Base-by-base conservation (phyloP, 2,888 invertebrate species). In the Bembecia ichneumoniformis region DNA sequence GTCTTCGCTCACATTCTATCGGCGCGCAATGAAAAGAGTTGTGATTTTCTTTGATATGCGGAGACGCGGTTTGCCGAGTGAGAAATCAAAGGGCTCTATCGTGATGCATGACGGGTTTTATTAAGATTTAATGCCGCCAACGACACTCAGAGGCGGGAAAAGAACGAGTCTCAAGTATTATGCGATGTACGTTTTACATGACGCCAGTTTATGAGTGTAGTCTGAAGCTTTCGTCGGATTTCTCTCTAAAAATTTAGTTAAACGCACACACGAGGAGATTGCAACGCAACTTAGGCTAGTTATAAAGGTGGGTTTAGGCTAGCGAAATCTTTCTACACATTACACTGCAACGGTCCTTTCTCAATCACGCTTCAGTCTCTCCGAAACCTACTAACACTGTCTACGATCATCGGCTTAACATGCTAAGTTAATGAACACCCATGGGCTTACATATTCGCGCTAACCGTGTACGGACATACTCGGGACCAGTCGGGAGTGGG, bases 1-100 rank as follows among this genome's bases (percentile, higher is more conserved):
- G 73, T 73, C 68, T 80, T 76, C 77, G 77, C 76, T 76, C 71
- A 77, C 81, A 80, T 84, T 84, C 78, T 84, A 86, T 87, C 83
- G 84, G 80, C 75, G 79, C 72, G 78, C 86, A 84, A 82, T 86
- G 82, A 86, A 87, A 86, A 87, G 86, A 87, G 86, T 87, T 87
- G 80, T 84, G 83, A 84, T 80, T 81, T 86, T 82, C 84, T 87
- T 87, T 86, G 86, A 84, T 82, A 83, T 70, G 66, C 71, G 78
- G 74, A 82, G 84, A 77, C 82, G 81, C 74, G 81, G 86, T 84
- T 86, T 86, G 79, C 84, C 87, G 76, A 84, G 75, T 86, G 86
- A 86, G 77, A 83, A 86, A 87, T 87, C 87, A 87, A 87, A 87
- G 86, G 71, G 75, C 76, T 68, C 73, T 65, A 73, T 73, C 71